phyloP scores from a whole-genome alignment of 2,113 vertebrate species.

The Odobenus rosmarus region DNA sequence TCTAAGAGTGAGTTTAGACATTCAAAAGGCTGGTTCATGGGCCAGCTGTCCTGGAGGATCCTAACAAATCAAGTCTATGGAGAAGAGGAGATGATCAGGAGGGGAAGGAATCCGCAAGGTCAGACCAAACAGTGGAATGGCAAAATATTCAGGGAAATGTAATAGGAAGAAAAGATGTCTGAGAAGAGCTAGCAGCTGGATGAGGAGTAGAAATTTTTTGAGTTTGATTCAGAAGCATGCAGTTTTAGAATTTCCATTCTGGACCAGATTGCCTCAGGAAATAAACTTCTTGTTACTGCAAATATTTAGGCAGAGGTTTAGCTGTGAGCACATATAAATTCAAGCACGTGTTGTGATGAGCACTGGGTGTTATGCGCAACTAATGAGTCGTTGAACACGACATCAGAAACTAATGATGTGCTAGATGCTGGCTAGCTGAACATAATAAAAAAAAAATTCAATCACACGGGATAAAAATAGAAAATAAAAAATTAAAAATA shows the following conservation, averaged over 20 bases:
- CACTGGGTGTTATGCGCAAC: too few relatives aligned
- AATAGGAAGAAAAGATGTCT: background rate
- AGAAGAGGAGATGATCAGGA: background rate
- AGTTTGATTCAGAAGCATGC: background rate
- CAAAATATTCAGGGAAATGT: background rate
- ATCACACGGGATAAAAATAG: background rate
- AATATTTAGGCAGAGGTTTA: constrained; percentile 27
- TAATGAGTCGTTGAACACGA: background rate
- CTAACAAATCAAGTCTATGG: background rate
- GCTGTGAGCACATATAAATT: background rate
- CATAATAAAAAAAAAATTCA: background rate
- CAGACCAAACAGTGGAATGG: background rate
- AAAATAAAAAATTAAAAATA: too few relatives aligned
- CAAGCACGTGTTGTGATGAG: background rate
- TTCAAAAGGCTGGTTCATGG: background rate
- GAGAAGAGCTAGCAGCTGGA: background rate
- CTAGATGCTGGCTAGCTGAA: background rate
- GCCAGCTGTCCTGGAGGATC: background rate
- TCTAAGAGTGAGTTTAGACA: background rate
- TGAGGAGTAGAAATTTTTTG: background rate
- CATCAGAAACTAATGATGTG: background rate
- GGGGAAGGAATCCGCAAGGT: background rate
- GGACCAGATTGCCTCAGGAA: constrained; percentile 26
- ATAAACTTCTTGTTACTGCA: background rate
- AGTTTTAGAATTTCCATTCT: background rate